These are phyloP conservation scores for Notarius lentiginosus DNA, from an alignment of 2,113 vertebrate species.

Conservation along the genomic window DNA sequence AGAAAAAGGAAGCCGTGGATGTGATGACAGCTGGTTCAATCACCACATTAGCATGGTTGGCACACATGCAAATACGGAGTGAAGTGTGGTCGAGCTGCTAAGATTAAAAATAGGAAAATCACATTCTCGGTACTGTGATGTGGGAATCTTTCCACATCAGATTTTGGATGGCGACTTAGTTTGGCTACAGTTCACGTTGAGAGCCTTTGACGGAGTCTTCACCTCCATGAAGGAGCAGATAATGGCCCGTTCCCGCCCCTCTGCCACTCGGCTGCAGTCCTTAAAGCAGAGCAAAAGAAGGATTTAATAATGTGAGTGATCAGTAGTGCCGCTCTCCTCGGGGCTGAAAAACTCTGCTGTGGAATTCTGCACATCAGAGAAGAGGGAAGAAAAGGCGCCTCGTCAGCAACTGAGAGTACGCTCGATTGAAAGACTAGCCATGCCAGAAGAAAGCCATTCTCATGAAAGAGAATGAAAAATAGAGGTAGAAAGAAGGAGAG, in stretches of 20 bases:
- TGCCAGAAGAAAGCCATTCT: slow-evolving; percentile 11
- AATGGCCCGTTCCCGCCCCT: slow-evolving; percentile 26
- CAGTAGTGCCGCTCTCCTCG: slow-evolving; percentile 25
- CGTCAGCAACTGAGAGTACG: not conserved
- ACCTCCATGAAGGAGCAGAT: slow-evolving; percentile 48
- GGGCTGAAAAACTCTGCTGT: slow-evolving; percentile 13
- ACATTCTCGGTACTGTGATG: slow-evolving; percentile 4
- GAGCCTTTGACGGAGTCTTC: slow-evolving; percentile 38
- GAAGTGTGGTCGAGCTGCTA: slow-evolving; percentile 1
- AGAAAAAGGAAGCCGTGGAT: slow-evolving; percentile 6
- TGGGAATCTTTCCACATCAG: not conserved
- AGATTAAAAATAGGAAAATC: not conserved
- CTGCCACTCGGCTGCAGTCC: slow-evolving; percentile 16
- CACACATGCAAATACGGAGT: not conserved
- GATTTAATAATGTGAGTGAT: slow-evolving; percentile 29
- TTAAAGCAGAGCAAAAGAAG: slow-evolving; percentile 9
- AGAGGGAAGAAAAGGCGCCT: slow-evolving; percentile 2
- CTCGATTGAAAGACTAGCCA: slow-evolving; percentile 21
- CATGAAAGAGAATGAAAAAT: not conserved
- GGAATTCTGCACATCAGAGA: slow-evolving; percentile 24
- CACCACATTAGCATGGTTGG: not conserved
- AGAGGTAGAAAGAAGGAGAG: not conserved
- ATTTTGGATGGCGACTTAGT: slow-evolving; percentile 45
- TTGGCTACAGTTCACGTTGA: slow-evolving; percentile 36
- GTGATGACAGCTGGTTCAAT: slow-evolving; percentile 30